Evolutionary conservation across 2,797 vertebrate genomes (phyloP), one percentile per base, ranked within the genome.

Genomic region (Darevskia nairensis): DNA sequence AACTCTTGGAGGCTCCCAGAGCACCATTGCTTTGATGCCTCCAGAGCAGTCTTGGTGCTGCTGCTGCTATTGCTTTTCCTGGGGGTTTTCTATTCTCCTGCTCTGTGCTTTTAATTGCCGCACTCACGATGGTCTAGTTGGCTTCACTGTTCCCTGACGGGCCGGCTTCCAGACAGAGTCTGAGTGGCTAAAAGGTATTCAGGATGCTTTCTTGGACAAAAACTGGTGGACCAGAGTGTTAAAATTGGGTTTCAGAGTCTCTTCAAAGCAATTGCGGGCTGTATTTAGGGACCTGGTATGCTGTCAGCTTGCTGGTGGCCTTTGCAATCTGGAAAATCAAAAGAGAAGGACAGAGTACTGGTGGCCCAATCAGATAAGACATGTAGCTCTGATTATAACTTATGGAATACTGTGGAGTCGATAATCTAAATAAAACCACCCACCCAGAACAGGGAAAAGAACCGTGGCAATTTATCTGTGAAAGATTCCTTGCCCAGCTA

Each of bases 121-220:
- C 61, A 77, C 39, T 69, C 50, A 61, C 21, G 21, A 29, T 44
- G 61, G 11, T 86, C 72, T 78, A 71, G 66, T 82, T 89, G 72
- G 84, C 79, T 59, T 41, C 27, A 13, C 61, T 55, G 8, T 61
- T 55, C 35, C 39, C 44, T 76, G 32, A n/a, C 8, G 76, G 78
- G 84, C 69, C 13, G n/a, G 15, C 21, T 13, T 39, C 79, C 88
- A 86, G 39, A 27, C 11, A 29, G 23, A 75, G 44, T 69, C 72
- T 41, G 77, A 81, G 84, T 77, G 23, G 55, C 61, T 82, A 61
- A 86, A 89, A 32, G 46, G 32, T 81, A 85, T 81, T 89, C 46
- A 66, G 86, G 72, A 82, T 3, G 6, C 32, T 84, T 84, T 79
- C 75, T 79, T 61, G 76, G 82, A 76, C 59, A 85, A n/a, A 81